Evolutionary conservation across 1,140 invertebrate genomes (phyloP), one percentile per base, ranked within the genome.

Genomic region (Asbolus verrucosus): DNA sequence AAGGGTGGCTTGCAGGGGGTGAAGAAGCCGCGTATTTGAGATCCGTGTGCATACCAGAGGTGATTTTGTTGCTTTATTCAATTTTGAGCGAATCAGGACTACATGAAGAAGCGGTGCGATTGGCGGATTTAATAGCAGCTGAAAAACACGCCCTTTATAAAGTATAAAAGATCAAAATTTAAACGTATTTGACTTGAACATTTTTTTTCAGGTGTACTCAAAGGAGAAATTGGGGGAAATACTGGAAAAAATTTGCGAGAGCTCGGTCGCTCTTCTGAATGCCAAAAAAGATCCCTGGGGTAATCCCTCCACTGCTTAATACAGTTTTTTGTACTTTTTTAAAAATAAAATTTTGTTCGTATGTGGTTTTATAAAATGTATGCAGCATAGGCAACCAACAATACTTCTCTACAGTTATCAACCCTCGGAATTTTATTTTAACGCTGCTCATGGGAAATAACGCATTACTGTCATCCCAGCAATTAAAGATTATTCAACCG

Each of bases 1-100:
- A 94, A 73, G 92, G 91, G 36, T 98, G 95, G 95, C 84, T 98
- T 63, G 87, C 90, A 15, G 94, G 96, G 80, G 84, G 87, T 3
- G 85, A 83, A 67, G 82, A 84, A 61, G 81, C 81, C 62, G 77
- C 81, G 1, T 79, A 78, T 72, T 81, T 98, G 6, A 87, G 95
- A 61, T 87, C 89, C 72, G 83, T 92, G 5, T 94, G 92, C 76
- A 89, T 98, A 74, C 95, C 95, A 2, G 91, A 94, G 84, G 85
- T 95, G 39, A 87, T 89, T 2, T 83, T 94, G 39, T 84, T 97
- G 6, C 83, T 97, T 2, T 87, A 94, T 72, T 91, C 88, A 41
- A 90, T 97, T 4, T 86, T 97, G 77, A 88, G 89, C 39, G 85
- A 87, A 70, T 92, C 91, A 75, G 88, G 87, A 72, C 87, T 92